A percentile compares a stretch with the other conserved stretches of the same genome.
phyloP scores from a whole-genome alignment of 2,888 invertebrate genomes.

The Pyralis farinalis region DNA sequence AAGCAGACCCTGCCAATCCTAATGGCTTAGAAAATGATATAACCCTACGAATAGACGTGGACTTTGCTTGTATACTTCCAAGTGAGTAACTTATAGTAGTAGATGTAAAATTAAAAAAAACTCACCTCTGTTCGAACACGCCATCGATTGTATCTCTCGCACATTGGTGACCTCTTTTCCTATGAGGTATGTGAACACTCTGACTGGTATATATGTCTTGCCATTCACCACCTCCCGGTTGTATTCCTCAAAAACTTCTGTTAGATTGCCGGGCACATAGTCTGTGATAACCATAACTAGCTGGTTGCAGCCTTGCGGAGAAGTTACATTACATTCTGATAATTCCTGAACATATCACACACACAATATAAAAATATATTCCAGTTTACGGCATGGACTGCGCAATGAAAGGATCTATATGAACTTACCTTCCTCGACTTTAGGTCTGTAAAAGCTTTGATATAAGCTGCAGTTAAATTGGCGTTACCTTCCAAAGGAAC shows the following conservation, averaged over 20 bases:
- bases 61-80: too few species aligned
- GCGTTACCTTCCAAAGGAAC: constrained; percentile 90
- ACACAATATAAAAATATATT: too few species aligned
- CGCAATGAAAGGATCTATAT: not conserved
- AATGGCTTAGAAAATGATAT: too few species aligned
- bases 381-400: not conserved
- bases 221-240: constrained; percentile 85
- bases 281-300: constrained; percentile 98
- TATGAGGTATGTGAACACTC: constrained; percentile 97
- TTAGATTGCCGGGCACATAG: constrained; percentile 93
- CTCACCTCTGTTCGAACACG: constrained; percentile 94
- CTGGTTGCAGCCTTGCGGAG: constrained; percentile 90
- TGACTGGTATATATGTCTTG: constrained; percentile 87
- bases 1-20: too few species aligned
- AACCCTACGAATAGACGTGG: too few species aligned
- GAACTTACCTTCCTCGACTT: constrained; percentile 84
- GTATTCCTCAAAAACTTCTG: constrained; percentile 90
- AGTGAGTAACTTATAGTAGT: too few species aligned
- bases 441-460: constrained; percentile 91
- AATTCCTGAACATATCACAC: constrained; percentile 37
- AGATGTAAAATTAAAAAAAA: not conserved
- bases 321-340: constrained; percentile 51
- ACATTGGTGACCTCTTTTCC: constrained; percentile 96
- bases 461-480: constrained; percentile 91
- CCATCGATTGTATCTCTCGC: constrained; percentile 95